phyloP scores from a whole-genome alignment of 2,113 vertebrate genomes.

The Lophura nycthemera region DNA sequence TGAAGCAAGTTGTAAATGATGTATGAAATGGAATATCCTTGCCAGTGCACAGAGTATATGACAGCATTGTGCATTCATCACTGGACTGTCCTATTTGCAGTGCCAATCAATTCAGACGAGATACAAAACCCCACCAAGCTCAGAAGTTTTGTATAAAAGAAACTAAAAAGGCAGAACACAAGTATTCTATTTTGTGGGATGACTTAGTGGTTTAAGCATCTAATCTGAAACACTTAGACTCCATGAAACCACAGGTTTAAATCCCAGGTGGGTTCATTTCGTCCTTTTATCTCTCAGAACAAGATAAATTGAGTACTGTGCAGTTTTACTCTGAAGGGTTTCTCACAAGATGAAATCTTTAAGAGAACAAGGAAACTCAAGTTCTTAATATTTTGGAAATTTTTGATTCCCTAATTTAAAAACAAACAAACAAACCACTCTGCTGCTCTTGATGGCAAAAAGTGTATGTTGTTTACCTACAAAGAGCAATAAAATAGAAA shows the following conservation, averaged over 20 bases:
- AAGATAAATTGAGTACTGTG: background rate
- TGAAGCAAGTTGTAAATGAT: constrained; percentile 35
- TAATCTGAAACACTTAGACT: background rate
- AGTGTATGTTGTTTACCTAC: background rate
- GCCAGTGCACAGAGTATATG: background rate
- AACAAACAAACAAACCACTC: background rate
- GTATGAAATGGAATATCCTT: constrained; percentile 41
- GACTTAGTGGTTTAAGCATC: background rate
- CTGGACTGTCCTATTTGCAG: background rate
- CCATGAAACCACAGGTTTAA: constrained; percentile 8
- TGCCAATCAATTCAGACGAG: constrained; percentile 8
- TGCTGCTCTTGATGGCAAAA: background rate
- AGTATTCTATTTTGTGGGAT: background rate
- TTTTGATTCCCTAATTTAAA: background rate
- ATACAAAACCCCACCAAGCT: background rate
- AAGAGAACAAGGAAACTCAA: background rate
- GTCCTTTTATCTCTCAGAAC: constrained; percentile 7
- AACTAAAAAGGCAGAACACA: background rate
- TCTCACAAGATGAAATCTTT: background rate
- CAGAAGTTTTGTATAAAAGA: constrained; percentile 22
- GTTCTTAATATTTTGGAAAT: background rate
- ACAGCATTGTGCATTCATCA: background rate
- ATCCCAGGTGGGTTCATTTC: background rate
- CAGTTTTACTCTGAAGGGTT: background rate
- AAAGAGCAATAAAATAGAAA: background rate